These are phyloP conservation scores for Drosophila ambigua DNA, from an alignment of 1,140 invertebrate species.

Conservation along the genomic window DNA sequence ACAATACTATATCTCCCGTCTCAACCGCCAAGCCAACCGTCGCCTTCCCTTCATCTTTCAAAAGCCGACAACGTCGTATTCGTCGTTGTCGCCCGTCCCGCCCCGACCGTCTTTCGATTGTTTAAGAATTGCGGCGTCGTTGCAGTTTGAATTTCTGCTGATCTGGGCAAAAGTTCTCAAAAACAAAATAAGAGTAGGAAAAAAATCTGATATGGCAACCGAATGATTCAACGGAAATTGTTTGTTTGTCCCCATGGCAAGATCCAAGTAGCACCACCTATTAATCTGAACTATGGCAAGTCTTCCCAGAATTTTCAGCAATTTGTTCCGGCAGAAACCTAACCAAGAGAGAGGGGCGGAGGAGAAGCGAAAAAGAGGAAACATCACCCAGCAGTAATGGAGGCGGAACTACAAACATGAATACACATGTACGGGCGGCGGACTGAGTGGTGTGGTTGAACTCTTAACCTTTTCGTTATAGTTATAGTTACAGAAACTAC, in stretches of 20 bases:
- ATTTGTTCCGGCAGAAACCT: slow-evolving; percentile 73
- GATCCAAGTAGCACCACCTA: slow-evolving; percentile 8
- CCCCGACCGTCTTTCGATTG: slow-evolving; percentile 37
- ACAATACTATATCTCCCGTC: slow-evolving; percentile 59
- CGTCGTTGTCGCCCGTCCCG: slow-evolving; percentile 19
- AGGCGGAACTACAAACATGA: slow-evolving; percentile 22
- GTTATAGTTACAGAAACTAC: slow-evolving; percentile 33
- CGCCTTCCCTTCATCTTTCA: slow-evolving; percentile 19
- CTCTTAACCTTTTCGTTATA: slow-evolving; percentile 41
- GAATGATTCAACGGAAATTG: slow-evolving; percentile 64
- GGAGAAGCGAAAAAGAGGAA: slow-evolving; percentile 11
- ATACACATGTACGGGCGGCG: not conserved
- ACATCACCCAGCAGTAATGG: slow-evolving; percentile 12
- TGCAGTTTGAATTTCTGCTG: slow-evolving; percentile 79
- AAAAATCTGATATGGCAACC: slow-evolving; percentile 34
- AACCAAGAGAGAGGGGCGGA: too few species aligned
- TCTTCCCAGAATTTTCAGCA: slow-evolving; percentile 67
- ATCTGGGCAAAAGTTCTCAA: slow-evolving; percentile 60
- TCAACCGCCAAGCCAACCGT: not conserved
- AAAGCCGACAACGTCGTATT: slow-evolving; percentile 44
- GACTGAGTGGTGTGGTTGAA: slow-evolving; percentile 60
- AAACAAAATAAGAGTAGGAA: slow-evolving; percentile 14
- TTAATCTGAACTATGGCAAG: slow-evolving; percentile 39
- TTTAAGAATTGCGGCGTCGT: slow-evolving; percentile 77
- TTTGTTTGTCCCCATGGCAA: slow-evolving; percentile 49